Base-by-base conservation (phyloP, 1,140 invertebrate genomes). In the Pantala flavescens region DNA sequence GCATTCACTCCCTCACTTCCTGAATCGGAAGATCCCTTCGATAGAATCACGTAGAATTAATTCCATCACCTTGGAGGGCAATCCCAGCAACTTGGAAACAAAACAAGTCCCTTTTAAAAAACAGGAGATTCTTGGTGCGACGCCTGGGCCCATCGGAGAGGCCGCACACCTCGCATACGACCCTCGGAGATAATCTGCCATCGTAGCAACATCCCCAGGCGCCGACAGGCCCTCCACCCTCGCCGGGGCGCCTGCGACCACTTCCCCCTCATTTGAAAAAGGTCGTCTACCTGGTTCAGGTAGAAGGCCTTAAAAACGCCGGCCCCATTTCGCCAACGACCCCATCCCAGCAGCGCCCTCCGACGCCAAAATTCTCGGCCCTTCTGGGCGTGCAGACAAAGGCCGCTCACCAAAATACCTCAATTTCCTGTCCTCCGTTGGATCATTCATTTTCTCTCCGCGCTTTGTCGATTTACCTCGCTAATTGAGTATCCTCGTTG, bases 401-500 rank as follows among this genome's bases (percentile, higher is more conserved):
- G 14, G 49, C 49, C 49, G 3, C 49, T 63, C 9, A 5, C 49
- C 49, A 21, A 63, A 63, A 63, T 63, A 19, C 49, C 49, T 21
- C 49, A 19, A 16, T 21, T 21, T 63, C 49, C 49, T 21, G 28
- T 63, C 49, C 49, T 63, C 49, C 49, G 1, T 12, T 3, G 49
- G 49, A 63, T 63, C 49, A 63, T 63, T 63, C 49, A 63, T 63
- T 63, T 63, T 63, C 49, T 63, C 49, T 63, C 14, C 49, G 49
- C 49, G 16, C 49, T 63, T 63, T 63, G 49, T 63, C 16, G 12
- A 63, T 16, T 16, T 63, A 21, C 14, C 49, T 12, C 49, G 49
- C 49, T 63, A 63, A 63, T 63, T 63, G 49, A 63, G 49, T 63
- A 16, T 21, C 49, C n/a, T 63, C 49, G 3, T 16, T 63, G 49